These are phyloP conservation scores for Condylostylus longicornis DNA, from an alignment of 1,140 invertebrate species.

Conservation along the genomic window DNA sequence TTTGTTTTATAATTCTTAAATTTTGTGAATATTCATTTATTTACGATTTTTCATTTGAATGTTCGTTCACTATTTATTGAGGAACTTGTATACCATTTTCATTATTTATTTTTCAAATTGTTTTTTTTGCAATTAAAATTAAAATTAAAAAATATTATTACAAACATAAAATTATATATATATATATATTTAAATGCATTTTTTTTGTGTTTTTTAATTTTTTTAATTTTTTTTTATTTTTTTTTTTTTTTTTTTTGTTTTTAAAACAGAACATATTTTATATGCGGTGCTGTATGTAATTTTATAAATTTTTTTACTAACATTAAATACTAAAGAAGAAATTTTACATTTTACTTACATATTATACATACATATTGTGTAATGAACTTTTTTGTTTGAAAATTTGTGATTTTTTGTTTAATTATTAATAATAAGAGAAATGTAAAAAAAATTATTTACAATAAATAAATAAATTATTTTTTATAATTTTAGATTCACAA, in stretches of 20 bases:
- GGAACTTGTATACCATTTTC: constrained; percentile 32
- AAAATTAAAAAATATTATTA: constrained; percentile 6
- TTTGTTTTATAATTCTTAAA: not conserved
- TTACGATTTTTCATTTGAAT: constrained; percentile 3
- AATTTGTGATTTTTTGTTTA: too few relatives aligned
- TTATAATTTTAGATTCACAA: too few relatives aligned
- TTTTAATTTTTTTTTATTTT: constrained; percentile 15
- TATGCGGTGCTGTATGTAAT: too few relatives aligned
- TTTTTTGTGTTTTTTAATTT: constrained; percentile 25
- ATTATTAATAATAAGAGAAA: too few relatives aligned
- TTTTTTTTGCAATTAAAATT: not conserved
- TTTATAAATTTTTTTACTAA: too few relatives aligned
- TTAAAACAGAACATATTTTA: too few relatives aligned
- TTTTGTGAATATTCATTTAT: constrained; percentile 1
- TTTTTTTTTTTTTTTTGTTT: constrained; percentile 6
- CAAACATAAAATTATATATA: constrained; percentile 5
- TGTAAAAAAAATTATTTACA: too few relatives aligned
- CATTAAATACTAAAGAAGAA: too few relatives aligned
- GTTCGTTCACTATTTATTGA: constrained; percentile 21
- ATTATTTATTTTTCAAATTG: constrained; percentile 22
- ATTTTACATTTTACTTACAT: too few relatives aligned
- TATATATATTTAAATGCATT: constrained; percentile 28
- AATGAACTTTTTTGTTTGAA: too few relatives aligned
- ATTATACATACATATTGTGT: too few relatives aligned
- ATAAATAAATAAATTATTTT: too few relatives aligned